Base-by-base conservation (phyloP, 1,140 invertebrate genomes). In the Hormaphis cornu region DNA sequence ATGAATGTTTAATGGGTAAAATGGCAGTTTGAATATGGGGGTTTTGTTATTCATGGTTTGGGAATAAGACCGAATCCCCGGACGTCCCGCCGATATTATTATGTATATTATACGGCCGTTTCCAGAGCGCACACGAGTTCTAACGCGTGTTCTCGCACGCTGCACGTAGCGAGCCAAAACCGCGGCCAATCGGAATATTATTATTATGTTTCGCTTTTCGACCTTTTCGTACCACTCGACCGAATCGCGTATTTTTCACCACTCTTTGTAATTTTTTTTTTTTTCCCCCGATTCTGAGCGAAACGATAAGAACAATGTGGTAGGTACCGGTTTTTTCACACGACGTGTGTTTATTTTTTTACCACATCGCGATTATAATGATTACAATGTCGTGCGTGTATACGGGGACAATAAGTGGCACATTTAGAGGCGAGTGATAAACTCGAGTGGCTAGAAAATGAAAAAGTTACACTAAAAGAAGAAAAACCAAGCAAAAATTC, bases 21-120 rank as follows among this genome's bases (percentile, higher is more conserved):
- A 66, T 66, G 44, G 61, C 61, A 66, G 61, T 66, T 66, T 66
- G 61, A 66, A 66, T 66, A 66, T 50, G 61, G 61, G 61, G 61
- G 61, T 50, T 66, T 66, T 66, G 61, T 66, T 66, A 66, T 66
- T 66, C 61, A 66, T 66, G 61, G 61, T 66, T 66, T 66, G 61
- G 61, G 61, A 66, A 66, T 66, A 66, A 66, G 61, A 66, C 48
- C 61, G 18, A 44, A 44, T 66, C 61, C 61, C 61, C 28, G 61
- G 50, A 48, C 61, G 35, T 50, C 44, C 40, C 42, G 16, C 42
- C 12, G 5, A 46, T n/a, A n/a, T n/a, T n/a, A n/a, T n/a, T n/a
- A n/a, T n/a, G n/a, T n/a, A n/a, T n/a, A n/a, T n/a, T n/a, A n/a
- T 24, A 40, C 16, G 18, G 10, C 2, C 12, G 40, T 0, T 26